A percentile compares a stretch with the other conserved stretches of the same genome.
Evolutionary conservation across 1,140 invertebrate species (phyloP).

Genomic region (Nylanderia fulva): DNA sequence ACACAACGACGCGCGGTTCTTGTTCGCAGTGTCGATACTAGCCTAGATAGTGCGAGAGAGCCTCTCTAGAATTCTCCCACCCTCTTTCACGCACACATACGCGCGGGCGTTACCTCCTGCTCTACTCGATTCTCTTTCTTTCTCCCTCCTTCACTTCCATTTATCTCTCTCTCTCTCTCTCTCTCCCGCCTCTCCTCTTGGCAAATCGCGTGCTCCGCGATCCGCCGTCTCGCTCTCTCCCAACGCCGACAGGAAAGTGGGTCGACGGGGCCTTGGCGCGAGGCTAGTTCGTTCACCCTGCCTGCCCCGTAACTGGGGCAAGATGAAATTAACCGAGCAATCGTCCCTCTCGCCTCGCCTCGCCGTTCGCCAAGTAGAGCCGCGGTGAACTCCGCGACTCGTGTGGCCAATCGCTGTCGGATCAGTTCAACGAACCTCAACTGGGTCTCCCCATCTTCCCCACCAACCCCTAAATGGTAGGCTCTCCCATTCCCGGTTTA

Average conservation of each 20-base stretch:
- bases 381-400: slow-evolving; percentile 72
- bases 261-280: slow-evolving; percentile 86
- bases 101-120: slow-evolving; percentile 18
- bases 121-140: slow-evolving; percentile 26
- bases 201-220: slow-evolving; percentile 54
- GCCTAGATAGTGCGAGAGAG: slow-evolving; percentile 75
- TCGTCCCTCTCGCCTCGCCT: slow-evolving; percentile 61
- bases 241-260: slow-evolving; percentile 81
- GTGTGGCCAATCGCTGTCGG: slow-evolving; percentile 78
- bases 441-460: slow-evolving; percentile 79
- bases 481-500: slow-evolving; percentile 54
- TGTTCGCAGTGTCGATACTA: slow-evolving; percentile 69
- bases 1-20: slow-evolving; percentile 45
- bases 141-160: slow-evolving; percentile 14
- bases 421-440: slow-evolving; percentile 85
- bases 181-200: slow-evolving; percentile 29
- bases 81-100: slow-evolving; percentile 42
- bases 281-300: slow-evolving; percentile 86
- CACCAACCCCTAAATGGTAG: slow-evolving; percentile 37
- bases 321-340: slow-evolving; percentile 86
- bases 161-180: slow-evolving; percentile 49
- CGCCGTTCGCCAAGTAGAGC: slow-evolving; percentile 71
- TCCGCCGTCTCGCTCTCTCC: slow-evolving; percentile 68
- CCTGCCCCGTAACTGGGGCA: slow-evolving; percentile 86
- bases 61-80: slow-evolving; percentile 71